Percentiles rank a stretch among this genome's conserved stretches.
These are phyloP conservation scores for Scelioninae gen. 1 DNA, from an alignment of 2,888 invertebrate species.

Conservation along the genomic window DNA sequence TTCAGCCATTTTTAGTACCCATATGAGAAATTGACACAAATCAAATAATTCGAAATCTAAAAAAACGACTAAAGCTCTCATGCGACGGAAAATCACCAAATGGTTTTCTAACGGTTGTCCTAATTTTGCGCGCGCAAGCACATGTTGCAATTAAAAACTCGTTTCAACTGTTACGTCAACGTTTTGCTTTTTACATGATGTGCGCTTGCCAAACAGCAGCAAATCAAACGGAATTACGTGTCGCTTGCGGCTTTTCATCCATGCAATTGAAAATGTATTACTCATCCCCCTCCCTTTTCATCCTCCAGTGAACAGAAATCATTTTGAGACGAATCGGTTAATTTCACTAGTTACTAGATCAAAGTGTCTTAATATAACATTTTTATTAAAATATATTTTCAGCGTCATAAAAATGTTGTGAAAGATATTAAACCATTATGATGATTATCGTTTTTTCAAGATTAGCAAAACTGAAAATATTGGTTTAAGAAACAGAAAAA, in stretches of 20 bases:
- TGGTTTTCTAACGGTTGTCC: constrained; percentile 35
- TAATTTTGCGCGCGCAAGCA: constrained; percentile 46
- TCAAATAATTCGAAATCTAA: not conserved
- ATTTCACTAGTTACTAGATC: too few relatives aligned
- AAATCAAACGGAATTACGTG: constrained; percentile 42
- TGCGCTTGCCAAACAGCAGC: constrained; percentile 30
- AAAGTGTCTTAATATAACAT: too few relatives aligned
- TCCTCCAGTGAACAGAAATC: not conserved
- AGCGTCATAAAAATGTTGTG: too few relatives aligned
- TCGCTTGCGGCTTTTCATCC: constrained; percentile 20
- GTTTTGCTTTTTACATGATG: constrained; percentile 31
- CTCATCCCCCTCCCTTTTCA: not conserved
- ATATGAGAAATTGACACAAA: constrained; percentile 25
- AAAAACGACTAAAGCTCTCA: constrained; percentile 28
- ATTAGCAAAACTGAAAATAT: too few relatives aligned
- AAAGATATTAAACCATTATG: too few relatives aligned
- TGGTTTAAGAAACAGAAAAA: too few relatives aligned
- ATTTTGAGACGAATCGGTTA: too few relatives aligned
- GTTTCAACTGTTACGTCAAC: constrained; percentile 49
- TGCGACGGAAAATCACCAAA: constrained; percentile 29
- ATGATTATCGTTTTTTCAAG: too few relatives aligned
- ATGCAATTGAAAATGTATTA: constrained; percentile 28
- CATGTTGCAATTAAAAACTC: constrained; percentile 58
- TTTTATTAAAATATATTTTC: too few relatives aligned
- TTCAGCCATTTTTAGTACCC: not conserved